Conservation (phyloP, 2,888 invertebrate species). For the Melanotus villosus region DNA sequence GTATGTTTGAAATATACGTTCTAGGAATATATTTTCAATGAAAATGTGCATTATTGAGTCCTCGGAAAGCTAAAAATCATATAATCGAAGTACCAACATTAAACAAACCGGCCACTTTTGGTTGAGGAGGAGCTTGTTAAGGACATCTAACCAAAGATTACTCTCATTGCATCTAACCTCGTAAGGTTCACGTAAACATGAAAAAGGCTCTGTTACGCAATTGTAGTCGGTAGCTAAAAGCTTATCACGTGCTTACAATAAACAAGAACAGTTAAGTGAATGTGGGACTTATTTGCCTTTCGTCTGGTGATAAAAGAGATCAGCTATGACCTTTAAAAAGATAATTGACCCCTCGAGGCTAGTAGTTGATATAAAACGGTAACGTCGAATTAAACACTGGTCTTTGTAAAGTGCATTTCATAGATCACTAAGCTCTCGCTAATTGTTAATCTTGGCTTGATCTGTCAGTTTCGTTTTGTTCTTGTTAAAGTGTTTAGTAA, state of each 20-base stretch:
- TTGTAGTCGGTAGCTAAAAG: conserved; percentile 1
- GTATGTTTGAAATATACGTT: too few relatives aligned
- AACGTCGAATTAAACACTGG: conserved; percentile 40
- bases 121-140: neutral
- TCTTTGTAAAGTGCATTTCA: conserved; percentile 11
- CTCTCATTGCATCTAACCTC: conserved; percentile 15
- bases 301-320: conserved; percentile 56
- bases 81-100: neutral
- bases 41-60: too few relatives aligned
- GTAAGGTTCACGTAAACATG: conserved; percentile 17
- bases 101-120: neutral
- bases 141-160: too few relatives aligned
- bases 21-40: too few relatives aligned
- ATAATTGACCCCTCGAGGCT: conserved; percentile 59
- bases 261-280: conserved; percentile 42
- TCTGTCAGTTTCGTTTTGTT: neutral
- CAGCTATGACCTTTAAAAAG: conserved; percentile 59
- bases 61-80: too few relatives aligned
- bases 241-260: conserved; percentile 55
- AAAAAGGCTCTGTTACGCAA: conserved; percentile 34
- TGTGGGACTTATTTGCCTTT: conserved; percentile 58
- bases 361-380: conserved; percentile 59
- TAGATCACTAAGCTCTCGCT: neutral
- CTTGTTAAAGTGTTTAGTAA: neutral
- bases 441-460: neutral